Evolutionary conservation across 2,888 invertebrate genomes (phyloP), one percentile per base, ranked within the genome.

Genomic region (Drosophila subquinaria): DNA sequence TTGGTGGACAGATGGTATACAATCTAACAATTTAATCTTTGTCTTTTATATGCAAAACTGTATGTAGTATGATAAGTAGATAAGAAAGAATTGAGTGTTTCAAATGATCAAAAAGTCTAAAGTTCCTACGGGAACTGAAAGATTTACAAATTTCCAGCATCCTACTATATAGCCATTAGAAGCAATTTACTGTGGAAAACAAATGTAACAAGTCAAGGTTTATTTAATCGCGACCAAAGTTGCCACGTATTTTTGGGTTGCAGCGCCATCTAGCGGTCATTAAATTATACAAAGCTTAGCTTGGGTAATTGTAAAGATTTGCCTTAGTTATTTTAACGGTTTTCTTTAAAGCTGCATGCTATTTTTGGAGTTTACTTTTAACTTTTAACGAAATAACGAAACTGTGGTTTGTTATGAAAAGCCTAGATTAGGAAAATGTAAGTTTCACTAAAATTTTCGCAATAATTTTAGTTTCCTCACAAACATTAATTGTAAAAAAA

Each of bases 21-120:
- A 71, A 65, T 72, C 59, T 72, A 56, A 43, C 20, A 71, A 71
- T 71, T 71, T 72, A 36, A 60, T 52, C 11, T 65, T 36, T 71
- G 27, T 51, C 20, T 47, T 36, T 45, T 45, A 55, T 59, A 40
- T 59, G 43, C 45, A 36, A 71, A 64, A 63, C 47, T 71, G 64
- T 72, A 53, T 66, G 17, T 47, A 17, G 23, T 47, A 38, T 56
- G 43, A 57, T 52, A 55, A 43, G 42, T 55, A 15, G 45, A 23
- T 63, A 52, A 71, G 55, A 63, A 53, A 52, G 17, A 52, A 57
- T 62, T 11, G 48, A 43, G 36, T 71, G 56, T 33, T 57, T 42
- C 11, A 50, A 53, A 59, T 64, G 52, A 42, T 53, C 9, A 23
- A n/a, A 45, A 43, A 15, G n/a, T 55, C 50, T 9, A n/a, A 38